phyloP scores from a whole-genome alignment of 30 jellyfish, hydroid and myxozoan species.

The Aurelia sp. region DNA sequence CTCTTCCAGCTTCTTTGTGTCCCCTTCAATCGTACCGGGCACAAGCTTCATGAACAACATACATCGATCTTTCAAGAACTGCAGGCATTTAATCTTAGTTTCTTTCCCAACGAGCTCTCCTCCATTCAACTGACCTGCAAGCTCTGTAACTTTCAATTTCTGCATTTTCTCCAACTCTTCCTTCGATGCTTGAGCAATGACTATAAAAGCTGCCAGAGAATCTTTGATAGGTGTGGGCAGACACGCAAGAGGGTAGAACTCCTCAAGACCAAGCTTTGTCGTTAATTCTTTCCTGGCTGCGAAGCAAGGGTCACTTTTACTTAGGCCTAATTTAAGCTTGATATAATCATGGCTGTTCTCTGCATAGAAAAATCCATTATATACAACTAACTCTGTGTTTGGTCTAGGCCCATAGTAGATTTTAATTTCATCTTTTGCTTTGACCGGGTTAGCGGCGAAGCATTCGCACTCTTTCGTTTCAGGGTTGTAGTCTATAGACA shows the following conservation, averaged over 20 bases:
- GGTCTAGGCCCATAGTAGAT: conserved; percentile 72
- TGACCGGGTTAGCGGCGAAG: background rate
- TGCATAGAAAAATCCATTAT: conserved; percentile 67
- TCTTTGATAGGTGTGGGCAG: conserved; percentile 36
- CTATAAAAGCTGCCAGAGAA: conserved; percentile 21
- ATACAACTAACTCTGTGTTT: conserved; percentile 54
- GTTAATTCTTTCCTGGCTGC: conserved; percentile 13
- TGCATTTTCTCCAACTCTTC: conserved; percentile 25
- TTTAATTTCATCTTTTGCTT: conserved; percentile 36
- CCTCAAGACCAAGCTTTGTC: conserved; percentile 31
- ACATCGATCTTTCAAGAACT: conserved; percentile 44
- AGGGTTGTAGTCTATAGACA: conserved; percentile 50
- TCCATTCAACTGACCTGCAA: conserved; percentile 9
- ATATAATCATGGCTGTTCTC: conserved; percentile 46
- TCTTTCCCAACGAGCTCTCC: conserved; percentile 16
- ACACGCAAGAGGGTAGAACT: conserved; percentile 26
- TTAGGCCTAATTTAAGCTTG: conserved; percentile 28
- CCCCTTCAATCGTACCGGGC: conserved; percentile 1
- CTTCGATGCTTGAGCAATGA: conserved; percentile 18
- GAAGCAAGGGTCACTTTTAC: conserved; percentile 36
- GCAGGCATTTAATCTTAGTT: conserved; percentile 21
- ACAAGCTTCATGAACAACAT: conserved; percentile 3
- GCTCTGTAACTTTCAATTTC: conserved; percentile 4
- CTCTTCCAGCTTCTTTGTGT: background rate
- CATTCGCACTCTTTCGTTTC: conserved; percentile 44